A percentile compares a stretch with the other conserved stretches of the same genome.
These are phyloP conservation scores for Clupea harengus DNA, from an alignment of 2,113 vertebrate species.

Conservation along the genomic window DNA sequence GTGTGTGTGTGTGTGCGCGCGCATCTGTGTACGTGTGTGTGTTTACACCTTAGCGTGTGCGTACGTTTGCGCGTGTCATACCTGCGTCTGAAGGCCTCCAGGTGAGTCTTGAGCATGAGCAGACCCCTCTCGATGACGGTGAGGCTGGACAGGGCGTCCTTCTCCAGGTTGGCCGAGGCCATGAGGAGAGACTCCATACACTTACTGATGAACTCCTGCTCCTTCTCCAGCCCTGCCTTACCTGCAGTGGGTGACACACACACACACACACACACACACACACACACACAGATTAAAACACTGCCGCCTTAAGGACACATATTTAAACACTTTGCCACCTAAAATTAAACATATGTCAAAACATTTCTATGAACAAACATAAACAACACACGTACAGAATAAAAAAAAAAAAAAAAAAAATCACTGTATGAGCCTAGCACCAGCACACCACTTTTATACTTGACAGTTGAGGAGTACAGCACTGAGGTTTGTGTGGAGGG, in stretches of 20 bases:
- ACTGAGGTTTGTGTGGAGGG: neutral
- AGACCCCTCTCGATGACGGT: conserved; percentile 97
- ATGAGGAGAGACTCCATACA: conserved; percentile 99
- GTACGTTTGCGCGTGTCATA: conserved; percentile 47
- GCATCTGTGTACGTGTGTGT: neutral
- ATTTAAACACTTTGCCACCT: too few relatives aligned
- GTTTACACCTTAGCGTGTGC: neutral
- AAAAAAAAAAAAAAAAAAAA: too few relatives aligned
- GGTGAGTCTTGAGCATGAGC: conserved; percentile 96
- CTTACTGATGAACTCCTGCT: conserved; percentile 98
- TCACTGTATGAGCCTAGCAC: too few relatives aligned
- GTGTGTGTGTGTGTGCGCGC: neutral
- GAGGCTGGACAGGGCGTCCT: conserved; percentile 90
- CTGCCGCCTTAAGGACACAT: too few relatives aligned
- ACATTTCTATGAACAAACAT: neutral
- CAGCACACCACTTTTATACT: too few relatives aligned
- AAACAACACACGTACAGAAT: too few relatives aligned
- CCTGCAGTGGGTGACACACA: conserved; percentile 61
- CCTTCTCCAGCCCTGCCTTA: conserved; percentile 97
- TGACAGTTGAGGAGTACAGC: too few relatives aligned
- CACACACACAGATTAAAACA: neutral
- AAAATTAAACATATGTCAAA: neutral
- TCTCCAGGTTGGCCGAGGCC: conserved; percentile 93
- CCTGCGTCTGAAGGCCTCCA: conserved; percentile 98
- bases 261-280: conserved; percentile 3